Conservation (phyloP, 1,140 invertebrate species). For the Diachasmimorpha longicaudata region DNA sequence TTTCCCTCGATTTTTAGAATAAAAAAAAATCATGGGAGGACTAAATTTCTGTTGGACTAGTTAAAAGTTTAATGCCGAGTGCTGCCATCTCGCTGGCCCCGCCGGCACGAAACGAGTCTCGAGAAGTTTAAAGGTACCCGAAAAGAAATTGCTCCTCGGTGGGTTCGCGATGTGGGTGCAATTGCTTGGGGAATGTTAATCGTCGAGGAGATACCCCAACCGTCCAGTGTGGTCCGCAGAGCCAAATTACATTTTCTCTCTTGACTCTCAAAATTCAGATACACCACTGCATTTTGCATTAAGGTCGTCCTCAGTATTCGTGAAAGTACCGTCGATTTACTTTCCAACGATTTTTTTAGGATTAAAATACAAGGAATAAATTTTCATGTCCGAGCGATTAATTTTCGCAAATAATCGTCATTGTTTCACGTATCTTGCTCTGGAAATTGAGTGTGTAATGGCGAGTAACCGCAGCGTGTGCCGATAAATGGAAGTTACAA, state of each 20-base stretch:
- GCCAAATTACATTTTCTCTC: constrained; percentile 43
- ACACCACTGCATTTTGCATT: neutral
- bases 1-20: too few relatives aligned
- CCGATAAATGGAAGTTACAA: neutral
- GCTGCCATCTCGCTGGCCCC: constrained; percentile 39
- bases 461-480: neutral
- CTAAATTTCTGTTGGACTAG: too few relatives aligned
- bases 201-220: constrained; percentile 33
- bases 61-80: constrained; percentile 15
- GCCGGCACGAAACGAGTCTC: neutral
- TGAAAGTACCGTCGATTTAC: neutral
- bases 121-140: constrained; percentile 20
- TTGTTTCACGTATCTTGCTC: neutral
- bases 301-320: neutral
- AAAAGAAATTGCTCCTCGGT: constrained; percentile 45
- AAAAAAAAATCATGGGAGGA: too few relatives aligned
- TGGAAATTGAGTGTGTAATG: neutral
- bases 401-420: neutral
- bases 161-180: constrained; percentile 45
- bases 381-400: neutral
- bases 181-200: constrained; percentile 56
- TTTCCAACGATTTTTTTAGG: neutral
- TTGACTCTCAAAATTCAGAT: constrained; percentile 6
- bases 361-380: neutral
- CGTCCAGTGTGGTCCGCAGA: constrained; percentile 43